phyloP scores from a whole-genome alignment of 1,140 invertebrate species.

The Aphelinus certus region DNA sequence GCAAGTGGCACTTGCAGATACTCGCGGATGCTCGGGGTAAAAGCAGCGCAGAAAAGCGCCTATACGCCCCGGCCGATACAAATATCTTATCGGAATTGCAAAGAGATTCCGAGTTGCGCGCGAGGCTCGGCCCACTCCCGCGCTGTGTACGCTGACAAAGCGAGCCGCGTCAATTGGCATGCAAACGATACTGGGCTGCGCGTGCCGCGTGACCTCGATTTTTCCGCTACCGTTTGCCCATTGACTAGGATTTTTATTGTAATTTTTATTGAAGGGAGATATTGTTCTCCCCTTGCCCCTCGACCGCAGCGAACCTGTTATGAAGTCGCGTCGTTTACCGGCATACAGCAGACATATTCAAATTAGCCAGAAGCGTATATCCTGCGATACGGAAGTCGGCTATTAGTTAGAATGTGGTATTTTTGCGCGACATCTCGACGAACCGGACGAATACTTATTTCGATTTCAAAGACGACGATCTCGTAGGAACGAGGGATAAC shows the following conservation, averaged over 20 bases:
- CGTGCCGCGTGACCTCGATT: constrained; percentile 17
- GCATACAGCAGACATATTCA: constrained; percentile 10
- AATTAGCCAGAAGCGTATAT: not conserved
- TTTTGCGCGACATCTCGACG: too few relatives aligned
- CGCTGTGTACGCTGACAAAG: not conserved
- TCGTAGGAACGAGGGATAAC: not conserved
- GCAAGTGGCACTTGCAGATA: too few relatives aligned
- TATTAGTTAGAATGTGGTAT: too few relatives aligned
- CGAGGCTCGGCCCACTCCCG: too few relatives aligned
- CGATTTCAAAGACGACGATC: too few relatives aligned
- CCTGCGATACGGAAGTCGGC: not conserved
- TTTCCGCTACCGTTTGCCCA: not conserved
- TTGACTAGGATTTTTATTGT: too few relatives aligned
- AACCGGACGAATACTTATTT: too few relatives aligned
- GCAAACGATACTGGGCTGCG: constrained; percentile 35
- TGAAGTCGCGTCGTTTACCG: not conserved
- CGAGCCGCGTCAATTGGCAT: constrained; percentile 31
- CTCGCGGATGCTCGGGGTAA: too few relatives aligned
- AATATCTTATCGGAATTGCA: constrained; percentile 53
- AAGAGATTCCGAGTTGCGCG: constrained; percentile 23
- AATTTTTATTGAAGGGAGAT: not conserved
- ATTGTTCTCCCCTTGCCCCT: not conserved
- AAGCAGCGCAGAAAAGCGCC: too few relatives aligned
- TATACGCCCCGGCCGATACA: constrained; percentile 28
- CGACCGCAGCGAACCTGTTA: not conserved